Base-by-base conservation (phyloP, 2,888 invertebrate species). In the Drosophila paucipuncta region DNA sequence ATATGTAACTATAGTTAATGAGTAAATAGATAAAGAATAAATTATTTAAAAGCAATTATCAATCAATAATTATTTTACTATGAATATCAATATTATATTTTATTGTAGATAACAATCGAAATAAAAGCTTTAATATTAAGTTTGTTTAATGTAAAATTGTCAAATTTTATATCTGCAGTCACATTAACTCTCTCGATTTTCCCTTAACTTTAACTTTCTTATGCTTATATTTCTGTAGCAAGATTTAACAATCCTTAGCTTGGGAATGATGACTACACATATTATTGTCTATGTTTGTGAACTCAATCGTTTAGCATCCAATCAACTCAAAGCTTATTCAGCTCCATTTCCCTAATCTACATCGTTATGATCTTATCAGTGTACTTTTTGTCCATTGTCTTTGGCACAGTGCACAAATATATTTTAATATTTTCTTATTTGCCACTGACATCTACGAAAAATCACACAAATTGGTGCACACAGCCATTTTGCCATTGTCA, bases 351-450 rank as follows among this genome's bases (percentile, higher is more conserved):
- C 59, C 50, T 73, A 62, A 70, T 78, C 71, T 65, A 65, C 63
- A 61, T 54, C 16, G 53, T 31, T 47, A 59, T 66, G 73, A 71
- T 79, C 74, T 74, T 65, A 60, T 62, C 71, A 73, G 67, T 85
- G 81, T 70, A 58, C 55, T 53, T 52, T 39, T 57, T 59, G 75
- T 52, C 73, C 76, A 76, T 81, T 85, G 89, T 85, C 89, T 85
- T 89, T 69, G 68, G 65, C 57, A 63, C 76, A 83, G 75, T 81
- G 83, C 82, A 86, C 78, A 89, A 90, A 88, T 88, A 89, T 90
- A 90, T 88, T 88, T 88, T 90, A 89, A 88, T 88, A 88, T 90
- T 90, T 84, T 82, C 91, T 84, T 88, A 88, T 88, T 88, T 88
- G 89, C 89, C 87, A 89, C 89, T 87, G 87, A 90, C 90, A 88